Evolutionary conservation across 2,113 vertebrate genomes (phyloP), one percentile per base, ranked within the genome.

Genomic region (Coptodon bakossiorum): DNA sequence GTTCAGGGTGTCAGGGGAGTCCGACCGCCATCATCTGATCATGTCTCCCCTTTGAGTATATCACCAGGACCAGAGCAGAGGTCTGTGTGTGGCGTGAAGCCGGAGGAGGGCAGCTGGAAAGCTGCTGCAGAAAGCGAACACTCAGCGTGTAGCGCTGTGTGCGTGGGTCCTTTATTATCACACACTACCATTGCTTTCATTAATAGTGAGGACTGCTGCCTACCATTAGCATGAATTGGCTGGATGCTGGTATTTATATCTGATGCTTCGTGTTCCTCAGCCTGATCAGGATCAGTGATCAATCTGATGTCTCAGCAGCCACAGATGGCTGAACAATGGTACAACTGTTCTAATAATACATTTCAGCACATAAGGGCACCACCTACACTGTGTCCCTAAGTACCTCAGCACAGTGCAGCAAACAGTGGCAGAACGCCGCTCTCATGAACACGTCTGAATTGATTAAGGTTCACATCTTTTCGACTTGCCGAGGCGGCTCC

Each of bases 221-320:
- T 2, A 17, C 1, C 68, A 45, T 9, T 16, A 27, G 24, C 56
- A 29, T 57, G 56, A 8, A 57, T 27, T 59, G 56, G 7, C 56
- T 59, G 56, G 56, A 27, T 63, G 29, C 14, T 48, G 40, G 24
- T 76, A 24, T 76, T 1, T 48, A 16, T 38, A 29, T 11, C 43
- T 2, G 9, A 0, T 76, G 16, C 43, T 19, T 48, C 17, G 8
- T 52, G 9, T 52, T 52, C 14, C 66, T 45, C 22, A 1, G 6
- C 71, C 43, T 29, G 24, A 31, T 66, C 61, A 66, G 10, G 2
- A 38, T 48, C 40, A 73, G 40, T 2, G 6, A 45, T 73, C 68
- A 73, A 2, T 29, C 2, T 12, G 71, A 12, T 7, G 53, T 22
- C 54, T 56, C 54, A 12, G 6, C 22, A 27, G 54, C 11, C 12